phyloP scores from a whole-genome alignment of 2,888 invertebrate species.

The Pammene fasciana region DNA sequence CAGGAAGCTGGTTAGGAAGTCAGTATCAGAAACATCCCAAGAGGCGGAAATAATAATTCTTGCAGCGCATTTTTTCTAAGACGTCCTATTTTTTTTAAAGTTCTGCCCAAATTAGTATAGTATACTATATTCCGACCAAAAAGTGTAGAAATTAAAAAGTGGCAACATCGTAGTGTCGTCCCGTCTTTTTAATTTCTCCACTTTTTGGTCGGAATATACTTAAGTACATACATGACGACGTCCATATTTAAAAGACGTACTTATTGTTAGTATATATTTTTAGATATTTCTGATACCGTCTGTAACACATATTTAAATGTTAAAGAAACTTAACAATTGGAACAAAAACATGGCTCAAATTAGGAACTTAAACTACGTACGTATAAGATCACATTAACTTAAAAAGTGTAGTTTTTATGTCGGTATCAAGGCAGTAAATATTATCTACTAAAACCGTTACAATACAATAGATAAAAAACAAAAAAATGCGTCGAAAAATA shows the following conservation, averaged over 20 bases:
- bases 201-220: too few relatives aligned
- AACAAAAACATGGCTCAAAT: conserved; percentile 51
- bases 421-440: not conserved
- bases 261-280: too few relatives aligned
- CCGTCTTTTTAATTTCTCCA: too few relatives aligned
- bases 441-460: not conserved
- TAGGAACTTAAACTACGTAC: conserved; percentile 55
- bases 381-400: conserved; percentile 44
- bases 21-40: not conserved
- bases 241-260: too few relatives aligned
- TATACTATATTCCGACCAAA: too few relatives aligned
- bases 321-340: conserved; percentile 53
- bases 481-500: too few relatives aligned
- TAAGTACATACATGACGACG: too few relatives aligned
- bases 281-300: not conserved
- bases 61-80: not conserved
- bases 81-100: too few relatives aligned
- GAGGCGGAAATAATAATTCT: not conserved
- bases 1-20: not conserved
- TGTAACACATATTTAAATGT: conserved; percentile 36
- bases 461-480: too few relatives aligned
- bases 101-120: too few relatives aligned
- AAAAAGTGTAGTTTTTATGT: conserved; percentile 5
- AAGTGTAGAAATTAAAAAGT: too few relatives aligned
- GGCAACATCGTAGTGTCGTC: too few relatives aligned